Evolutionary conservation across 2,888 invertebrate species (phyloP), one percentile per base, ranked within the genome.

Genomic region (Sussaba pulchella): DNA sequence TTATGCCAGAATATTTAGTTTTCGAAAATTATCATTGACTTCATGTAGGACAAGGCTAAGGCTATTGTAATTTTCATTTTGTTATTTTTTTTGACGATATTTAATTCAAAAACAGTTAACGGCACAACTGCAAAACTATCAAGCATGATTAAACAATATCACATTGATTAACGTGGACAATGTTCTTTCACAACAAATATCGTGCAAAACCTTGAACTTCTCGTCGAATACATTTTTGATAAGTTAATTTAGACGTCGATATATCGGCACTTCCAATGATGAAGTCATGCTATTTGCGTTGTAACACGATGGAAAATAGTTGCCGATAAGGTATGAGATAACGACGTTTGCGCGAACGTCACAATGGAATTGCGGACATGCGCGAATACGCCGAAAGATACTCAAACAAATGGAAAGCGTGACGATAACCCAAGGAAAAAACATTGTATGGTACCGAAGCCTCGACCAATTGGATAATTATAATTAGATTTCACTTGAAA

Each of bases 371-470:
- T n/a, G 0, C n/a, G 24, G 2, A 47, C 31, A 17, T 17, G 26
- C 31, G 10, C 31, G 14, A 10, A 24, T 24, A 10, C 19, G 24
- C 41, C 24, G 39, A 43, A 54, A 17, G 54, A 57, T 24, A 52
- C 24, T 24, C 41, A 57, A 45, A 17, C 17, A 19, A 12, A 43
- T 19, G 54, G 24, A 17, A 14, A 43, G 41, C 39, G 24, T 45
- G 70, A 57, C 24, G 57, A 57, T 57, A 69, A 54, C 5, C 54
- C 31, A 12, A 31, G 19, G 19, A 57, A 43, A 45, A 31, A 31
- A 57, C 57, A 70, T 43, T 70, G 57, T 31, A 41, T 43, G 54
- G 69, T 43, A 52, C 43, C 54, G 43, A 57, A 70, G 70, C 57
- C 31, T 54, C 19, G 50, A 12, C 66, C 66, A 50, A 50, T 41